Conservation (phyloP, 2,113 vertebrate genomes). For the Chiloscyllium plagiosum region DNA sequence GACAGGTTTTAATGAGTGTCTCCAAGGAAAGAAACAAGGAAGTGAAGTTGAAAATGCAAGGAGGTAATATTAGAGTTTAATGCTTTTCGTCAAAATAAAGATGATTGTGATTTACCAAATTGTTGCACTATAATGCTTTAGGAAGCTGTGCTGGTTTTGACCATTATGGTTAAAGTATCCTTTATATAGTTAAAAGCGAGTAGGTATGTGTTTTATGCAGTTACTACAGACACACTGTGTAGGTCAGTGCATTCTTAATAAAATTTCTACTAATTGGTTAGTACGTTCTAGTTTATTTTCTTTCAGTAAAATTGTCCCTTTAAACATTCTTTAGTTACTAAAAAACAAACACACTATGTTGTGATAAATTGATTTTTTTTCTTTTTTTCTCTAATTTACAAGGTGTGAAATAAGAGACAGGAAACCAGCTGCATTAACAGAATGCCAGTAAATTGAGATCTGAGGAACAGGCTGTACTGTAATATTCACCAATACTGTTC, state of each 20-base stretch:
- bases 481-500: conserved; percentile 26
- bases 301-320: background rate
- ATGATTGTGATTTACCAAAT: background rate
- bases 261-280: background rate
- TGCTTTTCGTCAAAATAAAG: background rate
- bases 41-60: background rate
- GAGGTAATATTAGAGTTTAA: background rate
- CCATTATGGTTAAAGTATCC: background rate
- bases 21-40: background rate
- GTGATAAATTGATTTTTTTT: conserved; percentile 16
- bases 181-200: background rate
- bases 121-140: background rate
- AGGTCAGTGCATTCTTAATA: background rate
- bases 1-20: background rate
- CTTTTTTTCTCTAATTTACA: conserved; percentile 24
- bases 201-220: background rate
- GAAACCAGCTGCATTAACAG: conserved; percentile 32
- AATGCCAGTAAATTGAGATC: conserved; percentile 9
- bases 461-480: conserved; percentile 12
- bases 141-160: background rate
- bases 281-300: conserved; percentile 17
- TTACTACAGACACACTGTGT: background rate
- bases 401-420: conserved; percentile 19
- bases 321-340: background rate
- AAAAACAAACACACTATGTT: background rate